A percentile compares a stretch with the other conserved stretches of the same genome.
These are phyloP conservation scores for Chrysogorgia sp. DNA, from an alignment of 92 coral and sea anemone genomes.

Conservation along the genomic window DNA sequence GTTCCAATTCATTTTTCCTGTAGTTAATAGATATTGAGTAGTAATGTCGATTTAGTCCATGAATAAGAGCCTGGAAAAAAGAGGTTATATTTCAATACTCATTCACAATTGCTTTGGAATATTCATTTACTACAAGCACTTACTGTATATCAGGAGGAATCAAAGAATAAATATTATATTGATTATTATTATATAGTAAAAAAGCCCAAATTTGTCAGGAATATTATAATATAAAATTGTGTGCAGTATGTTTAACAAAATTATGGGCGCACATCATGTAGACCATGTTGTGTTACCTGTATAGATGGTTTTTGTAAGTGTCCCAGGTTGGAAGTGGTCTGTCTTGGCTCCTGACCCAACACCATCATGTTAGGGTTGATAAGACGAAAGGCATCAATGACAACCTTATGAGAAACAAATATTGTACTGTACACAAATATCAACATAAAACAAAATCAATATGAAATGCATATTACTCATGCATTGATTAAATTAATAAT, in stretches of 20 bases:
- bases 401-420: constrained; percentile 66
- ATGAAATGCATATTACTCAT: not conserved
- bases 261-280: too few species aligned
- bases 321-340: constrained; percentile 96
- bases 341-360: constrained; percentile 95
- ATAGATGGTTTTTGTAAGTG: constrained; percentile 98
- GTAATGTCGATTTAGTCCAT: constrained; percentile 95
- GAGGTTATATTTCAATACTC: too few species aligned
- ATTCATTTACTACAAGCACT: too few species aligned
- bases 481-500: too few species aligned
- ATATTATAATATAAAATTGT: too few species aligned
- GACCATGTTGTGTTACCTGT: constrained; percentile 66
- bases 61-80: constrained; percentile 74
- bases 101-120: too few species aligned
- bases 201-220: too few species aligned
- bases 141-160: too few species aligned
- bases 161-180: too few species aligned
- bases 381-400: constrained; percentile 96
- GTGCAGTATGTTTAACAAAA: too few species aligned
- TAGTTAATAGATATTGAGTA: constrained; percentile 96
- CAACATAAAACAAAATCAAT: not conserved
- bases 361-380: constrained; percentile 99
- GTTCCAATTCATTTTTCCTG: constrained; percentile 93
- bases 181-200: too few species aligned
- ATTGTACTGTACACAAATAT: not conserved